Evolutionary conservation across 1,140 invertebrate species (phyloP), one percentile per base, ranked within the genome.

Genomic region (Melanaphis sacchari): DNA sequence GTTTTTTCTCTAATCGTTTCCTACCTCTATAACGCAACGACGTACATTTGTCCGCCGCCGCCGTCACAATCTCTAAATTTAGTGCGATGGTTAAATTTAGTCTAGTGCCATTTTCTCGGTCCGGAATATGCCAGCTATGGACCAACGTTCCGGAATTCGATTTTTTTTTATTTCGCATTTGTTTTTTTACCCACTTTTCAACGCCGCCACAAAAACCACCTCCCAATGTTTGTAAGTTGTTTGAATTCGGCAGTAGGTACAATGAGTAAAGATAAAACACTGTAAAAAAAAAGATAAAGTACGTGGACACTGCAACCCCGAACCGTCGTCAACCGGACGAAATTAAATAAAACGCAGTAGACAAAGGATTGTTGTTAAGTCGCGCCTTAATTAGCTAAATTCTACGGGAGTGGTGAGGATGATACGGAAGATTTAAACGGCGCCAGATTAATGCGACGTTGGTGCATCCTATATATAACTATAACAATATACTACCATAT

Each of bases 71-170:
- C 36, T 82, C 91, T 93, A 93, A 85, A 93, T 84, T 93, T 93
- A 93, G 91, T 93, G 41, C 90, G 49, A 31, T n/a, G 36, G 81
- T 81, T 92, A 92, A 92, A 92, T 92, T 92, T 92, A 92, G 91
- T 92, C 91, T 2, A 84, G 46, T 85, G 81, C 46, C 91, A 54
- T 93, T 93, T 93, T 93, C 46, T 31, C 81, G 26, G 81, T 43
- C 81, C 46, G 43, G 91, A 93, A 85, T 84, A 92, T 49, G 91
- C 41, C 24, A 36, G 41, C 90, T 49, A 82, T 43, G 41, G 11
- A 66, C 54, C 59, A 36, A 3, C 11, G 18, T 49, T 26, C 2
- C 31, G 46, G 41, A 31, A 21, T 41, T 18, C 31, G 38, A 59
- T 66, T 59, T 54, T 66, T 91, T n/a, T 59, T 66, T 59, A 24